Base-by-base conservation (phyloP, 2,888 invertebrate species). In the Eudasyphora cyanicolor region DNA sequence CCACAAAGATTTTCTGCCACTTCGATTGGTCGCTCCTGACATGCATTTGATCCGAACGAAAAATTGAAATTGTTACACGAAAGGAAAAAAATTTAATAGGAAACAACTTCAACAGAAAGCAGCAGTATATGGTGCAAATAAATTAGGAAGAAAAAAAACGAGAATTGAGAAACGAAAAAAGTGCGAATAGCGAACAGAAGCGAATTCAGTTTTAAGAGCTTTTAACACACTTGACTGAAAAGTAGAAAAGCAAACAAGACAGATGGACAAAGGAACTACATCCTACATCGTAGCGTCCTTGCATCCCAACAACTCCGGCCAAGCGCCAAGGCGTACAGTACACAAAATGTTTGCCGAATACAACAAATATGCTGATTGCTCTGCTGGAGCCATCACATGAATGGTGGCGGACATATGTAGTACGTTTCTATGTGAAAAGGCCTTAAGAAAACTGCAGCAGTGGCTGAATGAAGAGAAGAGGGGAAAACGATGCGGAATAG, bases 171-270 rank as follows among this genome's bases (percentile, higher is more conserved):
- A 10, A 10, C 51, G 12, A 69, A 74, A 74, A 77, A 70, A 82
- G 80, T 84, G 81, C 76, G 80, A 82, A 83, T 81, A 79, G 75
- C 79, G 82, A 81, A 83, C 78, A 77, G 78, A 86, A 85, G 76
- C 73, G 80, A 85, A 87, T 86, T 79, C 79, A 82, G 83, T 85
- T 86, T 85, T 75, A 85, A 86, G 85, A 84, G 84, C 85, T 87
- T 86, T 86, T 84, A 85, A 85, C 85, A 79, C 74, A 73, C 76
- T 78, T 75, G 35, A 60, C 45, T 75, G 70, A 71, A 60, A 38
- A 78, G 71, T 71, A 79, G 42, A 60, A 76, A 76, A 78, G 70
- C 60, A 81, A 76, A 81, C 75, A 78, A 81, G 67, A 78, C 76
- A 84, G 80, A 84, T 81, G 84, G 84, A 76, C 78, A 81, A 78